A percentile compares a stretch with the other conserved stretches of the same genome.
Conservation (phyloP, 2,888 invertebrate genomes). For the Cephus pygmeus region DNA sequence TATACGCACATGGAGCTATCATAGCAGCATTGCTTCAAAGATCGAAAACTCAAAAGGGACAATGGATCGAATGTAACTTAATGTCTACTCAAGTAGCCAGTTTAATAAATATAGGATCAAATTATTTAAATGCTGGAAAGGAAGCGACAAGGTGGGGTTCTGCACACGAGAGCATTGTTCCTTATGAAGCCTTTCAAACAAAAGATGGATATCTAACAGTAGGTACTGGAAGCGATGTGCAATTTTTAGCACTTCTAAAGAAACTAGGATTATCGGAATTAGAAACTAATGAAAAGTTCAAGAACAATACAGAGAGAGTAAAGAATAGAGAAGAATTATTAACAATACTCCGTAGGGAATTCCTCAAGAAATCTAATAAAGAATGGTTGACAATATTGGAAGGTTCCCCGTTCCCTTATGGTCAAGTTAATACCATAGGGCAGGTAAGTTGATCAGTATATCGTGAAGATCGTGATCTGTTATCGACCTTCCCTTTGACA, state of each 20-base stretch:
- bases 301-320: conserved; percentile 81
- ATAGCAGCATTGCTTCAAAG: conserved; percentile 88
- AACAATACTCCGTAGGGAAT: conserved; percentile 70
- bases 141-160: conserved; percentile 90
- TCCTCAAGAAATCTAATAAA: conserved; percentile 74
- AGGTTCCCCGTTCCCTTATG: conserved; percentile 84
- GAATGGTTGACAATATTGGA: conserved; percentile 83
- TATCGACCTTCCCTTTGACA: not conserved
- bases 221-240: conserved; percentile 87
- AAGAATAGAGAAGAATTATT: conserved; percentile 79
- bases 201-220: conserved; percentile 86
- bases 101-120: conserved; percentile 89
- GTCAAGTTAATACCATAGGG: conserved; percentile 87
- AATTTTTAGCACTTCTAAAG: conserved; percentile 80
- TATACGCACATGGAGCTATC: conserved; percentile 95
- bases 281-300: conserved; percentile 73
- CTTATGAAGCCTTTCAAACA: conserved; percentile 91
- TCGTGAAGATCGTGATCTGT: conserved; percentile 3
- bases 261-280: conserved; percentile 73
- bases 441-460: conserved; percentile 66
- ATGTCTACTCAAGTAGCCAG: conserved; percentile 91
- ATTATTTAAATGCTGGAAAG: conserved; percentile 86
- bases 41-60: conserved; percentile 82
- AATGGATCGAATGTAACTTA: conserved; percentile 94
- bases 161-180: conserved; percentile 93